phyloP scores from a whole-genome alignment of 1,140 invertebrate genomes.

The Campoletis sonorensis region DNA sequence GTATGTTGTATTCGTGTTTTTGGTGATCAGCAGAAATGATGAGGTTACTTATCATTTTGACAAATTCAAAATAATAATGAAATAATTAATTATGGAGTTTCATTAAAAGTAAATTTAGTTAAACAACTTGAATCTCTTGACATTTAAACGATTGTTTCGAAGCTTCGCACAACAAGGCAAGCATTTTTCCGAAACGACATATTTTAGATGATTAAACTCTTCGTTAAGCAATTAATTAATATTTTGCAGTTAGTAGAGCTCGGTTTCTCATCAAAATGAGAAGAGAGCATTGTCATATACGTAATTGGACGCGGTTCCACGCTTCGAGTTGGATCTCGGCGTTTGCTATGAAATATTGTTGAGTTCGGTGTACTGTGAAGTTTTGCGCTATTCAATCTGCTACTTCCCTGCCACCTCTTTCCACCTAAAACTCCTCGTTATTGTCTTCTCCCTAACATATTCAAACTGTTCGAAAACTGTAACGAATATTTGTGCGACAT shows the following conservation, averaged over 20 bases:
- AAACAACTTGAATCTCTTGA: no score
- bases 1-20: no score
- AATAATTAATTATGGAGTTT: no score
- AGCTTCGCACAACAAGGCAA: no score
- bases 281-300: slow-evolving; percentile 43
- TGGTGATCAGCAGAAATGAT: no score
- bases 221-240: slow-evolving; percentile 65
- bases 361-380: neutral
- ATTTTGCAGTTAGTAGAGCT: slow-evolving; percentile 61
- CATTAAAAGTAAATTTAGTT: no score
- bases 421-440: neutral
- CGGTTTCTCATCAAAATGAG: slow-evolving; percentile 23
- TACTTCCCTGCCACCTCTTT: neutral
- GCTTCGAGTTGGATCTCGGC: slow-evolving; percentile 36
- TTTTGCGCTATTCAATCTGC: neutral
- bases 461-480: no score
- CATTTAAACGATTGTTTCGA: no score
- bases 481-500: no score
- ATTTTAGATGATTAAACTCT: slow-evolving; percentile 67
- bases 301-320: slow-evolving; percentile 60
- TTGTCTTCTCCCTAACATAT: no score
- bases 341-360: neutral
- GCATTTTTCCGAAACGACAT: slow-evolving; percentile 7
- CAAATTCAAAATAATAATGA: no score
- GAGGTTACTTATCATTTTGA: no score